Base-by-base conservation (phyloP, 2,113 vertebrate species). In the Pseudorasbora parva region DNA sequence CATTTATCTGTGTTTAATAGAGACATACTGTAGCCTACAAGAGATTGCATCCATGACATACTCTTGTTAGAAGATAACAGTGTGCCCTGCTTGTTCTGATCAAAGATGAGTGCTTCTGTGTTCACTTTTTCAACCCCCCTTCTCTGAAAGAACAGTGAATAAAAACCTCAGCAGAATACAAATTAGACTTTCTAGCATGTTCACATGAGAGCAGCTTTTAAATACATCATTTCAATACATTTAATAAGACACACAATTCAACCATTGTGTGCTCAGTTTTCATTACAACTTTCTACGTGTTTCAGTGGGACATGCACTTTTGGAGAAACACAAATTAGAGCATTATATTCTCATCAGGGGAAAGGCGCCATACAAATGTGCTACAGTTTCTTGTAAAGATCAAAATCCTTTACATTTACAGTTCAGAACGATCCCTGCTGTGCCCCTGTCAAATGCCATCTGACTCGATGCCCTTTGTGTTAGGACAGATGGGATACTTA, bases 231-330 rank as follows among this genome's bases (percentile, higher is more conserved):
- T 79, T 79, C 43, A 49, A 43, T 33, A 51, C 66, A 79, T 79
- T 3, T 66, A 79, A 79, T 66, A 79, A 66, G 43, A 45, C 49
- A 78, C 3, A 30, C 33, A 60, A 78, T 17, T 78, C 56, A 47
- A 79, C 9, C 59, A 62, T 49, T 79, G 57, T 77, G 30, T 59
- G 21, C 2, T 23, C 19, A 12, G 11, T 21, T 30, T 43, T 49
- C 17, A 45, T 25, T 23, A 59, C 57, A 78, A 47, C 57, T 60
- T 62, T 64, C 43, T 27, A 11, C 30, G 59, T 21, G 77, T 64
- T 49, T 47, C 59, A 66, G 43, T n/a, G 59, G 43, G 60, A 79
- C 37, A 27, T 64, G 60, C 60, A n/a, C 23, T 21, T 47, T 49
- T 30, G 43, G 17, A 49, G 59, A 51, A 51, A 79, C 60, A 49